Base-by-base conservation (phyloP, 2,797 vertebrate genomes). In the Pseudopleuronectes americanus region DNA sequence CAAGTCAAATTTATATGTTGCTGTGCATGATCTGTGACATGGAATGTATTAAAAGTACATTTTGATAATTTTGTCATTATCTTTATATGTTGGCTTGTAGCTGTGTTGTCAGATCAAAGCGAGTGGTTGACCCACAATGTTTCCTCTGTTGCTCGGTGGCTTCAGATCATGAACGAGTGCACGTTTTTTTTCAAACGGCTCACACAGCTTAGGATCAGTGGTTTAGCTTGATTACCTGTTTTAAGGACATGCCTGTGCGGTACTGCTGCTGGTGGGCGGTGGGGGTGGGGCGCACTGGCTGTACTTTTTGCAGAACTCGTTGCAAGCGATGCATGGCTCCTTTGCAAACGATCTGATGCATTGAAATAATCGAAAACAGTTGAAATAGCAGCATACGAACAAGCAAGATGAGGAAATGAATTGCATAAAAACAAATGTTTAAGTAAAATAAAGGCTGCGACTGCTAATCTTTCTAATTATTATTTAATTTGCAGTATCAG, bases 211-310 rank as follows among this genome's bases (percentile, higher is more conserved):
- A 94, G 92, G 91, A 91, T 93, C 89, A 93, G 89, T 85, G 85
- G 76, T 90, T 94, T 91, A 92, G 91, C 87, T 88, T 89, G 90
- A 92, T 92, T 91, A 92, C 90, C 88, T 89, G 88, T 90, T 90
- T 90, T 92, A 90, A 90, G 92, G 90, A 87, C 88, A 84, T 73
- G 84, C 78, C 76, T 81, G 74, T 77, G 76, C 82, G 54, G 57
- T 60, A 7, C 31, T 53, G 10, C 67, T 23, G 58, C 75, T 67
- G 70, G 57, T 53, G 43, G 71, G 53, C 2, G 14, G 61, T 63
- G 72, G 79, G 82, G 71, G 73, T 57, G 47, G 83, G 63, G 65
- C n/a, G 22, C n/a, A 60, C 57, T 17, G 60, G 57, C 74, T 62
- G 0, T 55, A n/a, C 65, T 49, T 16, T 71, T 78, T 85, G 80